Base-by-base conservation (phyloP, 2,113 vertebrate genomes). In the Cariama cristata region DNA sequence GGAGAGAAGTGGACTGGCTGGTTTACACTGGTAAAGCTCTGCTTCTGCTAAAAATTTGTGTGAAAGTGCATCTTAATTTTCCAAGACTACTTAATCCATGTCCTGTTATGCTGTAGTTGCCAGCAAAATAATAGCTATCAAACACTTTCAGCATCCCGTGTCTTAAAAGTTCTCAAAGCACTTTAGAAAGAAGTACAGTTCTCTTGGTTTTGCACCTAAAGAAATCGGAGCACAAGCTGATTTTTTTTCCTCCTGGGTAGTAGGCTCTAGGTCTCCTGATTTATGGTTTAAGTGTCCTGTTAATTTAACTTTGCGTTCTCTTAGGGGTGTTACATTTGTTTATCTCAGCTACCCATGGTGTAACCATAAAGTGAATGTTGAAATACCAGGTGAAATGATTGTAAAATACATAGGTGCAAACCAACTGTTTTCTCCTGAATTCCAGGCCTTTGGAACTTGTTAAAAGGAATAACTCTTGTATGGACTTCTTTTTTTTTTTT, bases 291-390 rank as follows among this genome's bases (percentile, higher is more conserved):
- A 45, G 14, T 62, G 9, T 72, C 33, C 71, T 82, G 12, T 64
- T 80, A 80, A 79, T 67, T 75, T 75, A 67, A 49, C 53, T 19
- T 50, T 64, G 19, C 35, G 86, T 77, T 81, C 17, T 62, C 33
- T 64, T 21, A 27, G 2, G 15, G 3, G 0, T 49, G 23, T 84
- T 93, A 18, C 2, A 11, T 86, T 90, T 64, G 11, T 79, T 35
- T 64, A 14, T 75, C 24, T 90, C 19, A 1, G 12, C 19, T 90
- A 56, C 35, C 40, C 0, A 0, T 52, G 15, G 6, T 77, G 27
- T 64, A 59, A 40, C n/a, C 15, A 8, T 79, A 20, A 68, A 73
- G 7, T 23, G 27, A 62, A 24, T 63, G 11, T 7, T 67, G 77
- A 91, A 91, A 75, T 55, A 75, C 4, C 17, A 66, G 63, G 14